Conservation (phyloP, 2,888 invertebrate species). For the Cheilosia vernalis region DNA sequence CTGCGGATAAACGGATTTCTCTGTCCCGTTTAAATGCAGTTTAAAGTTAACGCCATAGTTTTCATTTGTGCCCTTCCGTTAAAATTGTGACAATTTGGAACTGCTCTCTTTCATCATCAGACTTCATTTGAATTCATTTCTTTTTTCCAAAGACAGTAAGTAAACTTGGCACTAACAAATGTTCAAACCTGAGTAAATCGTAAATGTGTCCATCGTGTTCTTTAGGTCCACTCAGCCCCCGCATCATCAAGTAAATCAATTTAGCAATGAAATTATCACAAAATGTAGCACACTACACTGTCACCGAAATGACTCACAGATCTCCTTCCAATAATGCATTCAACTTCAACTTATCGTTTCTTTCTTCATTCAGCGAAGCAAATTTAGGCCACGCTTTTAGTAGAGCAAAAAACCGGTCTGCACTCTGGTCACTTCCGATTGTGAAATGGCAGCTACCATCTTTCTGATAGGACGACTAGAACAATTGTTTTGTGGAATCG, state of each 20-base stretch:
- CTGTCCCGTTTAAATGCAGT: too few relatives aligned
- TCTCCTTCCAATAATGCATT: conserved; percentile 12
- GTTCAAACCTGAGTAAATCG: too few relatives aligned
- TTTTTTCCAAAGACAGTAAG: too few relatives aligned
- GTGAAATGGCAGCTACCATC: conserved; percentile 47
- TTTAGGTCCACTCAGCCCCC: background rate
- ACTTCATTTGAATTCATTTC: too few relatives aligned
- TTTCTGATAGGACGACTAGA: conserved; percentile 28
- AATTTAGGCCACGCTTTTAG: conserved; percentile 45
- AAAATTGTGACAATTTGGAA: too few relatives aligned
- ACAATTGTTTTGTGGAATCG: conserved; percentile 12
- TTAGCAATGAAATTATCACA: background rate
- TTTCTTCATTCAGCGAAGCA: background rate
- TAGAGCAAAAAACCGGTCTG: conserved; percentile 43
- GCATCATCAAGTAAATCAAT: background rate
- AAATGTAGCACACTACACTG: background rate
- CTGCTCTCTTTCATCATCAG: too few relatives aligned
- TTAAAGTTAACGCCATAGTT: too few relatives aligned
- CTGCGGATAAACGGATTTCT: too few relatives aligned
- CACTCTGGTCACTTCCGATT: conserved; percentile 33
- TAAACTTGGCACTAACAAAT: too few relatives aligned
- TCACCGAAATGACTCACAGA: conserved; percentile 34
- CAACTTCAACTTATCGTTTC: conserved; percentile 14
- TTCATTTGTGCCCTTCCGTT: too few relatives aligned
- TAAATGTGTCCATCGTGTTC: too few relatives aligned